Evolutionary conservation across 1,140 invertebrate genomes (phyloP).

Genomic region (Parasteatoda tepidariorum): DNA sequence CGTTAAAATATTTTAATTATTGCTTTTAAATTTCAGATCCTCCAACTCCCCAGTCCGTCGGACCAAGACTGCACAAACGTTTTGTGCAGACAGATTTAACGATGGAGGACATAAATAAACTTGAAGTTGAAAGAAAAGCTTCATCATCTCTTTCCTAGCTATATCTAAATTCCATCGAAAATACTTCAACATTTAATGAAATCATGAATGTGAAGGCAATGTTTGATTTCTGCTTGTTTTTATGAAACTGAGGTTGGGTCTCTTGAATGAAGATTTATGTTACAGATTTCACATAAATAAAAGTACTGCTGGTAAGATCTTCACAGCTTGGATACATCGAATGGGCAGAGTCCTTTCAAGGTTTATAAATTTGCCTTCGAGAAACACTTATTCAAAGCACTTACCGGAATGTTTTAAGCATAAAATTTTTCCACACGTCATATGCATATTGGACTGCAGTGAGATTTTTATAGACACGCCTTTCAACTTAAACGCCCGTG

Average conservation of each 20-base stretch:
- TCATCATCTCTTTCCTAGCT: too few relatives aligned
- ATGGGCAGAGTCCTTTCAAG: background rate
- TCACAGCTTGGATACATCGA: background rate
- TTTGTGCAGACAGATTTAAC: too few relatives aligned
- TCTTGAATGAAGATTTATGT: background rate
- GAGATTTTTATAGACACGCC: background rate
- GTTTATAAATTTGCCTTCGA: background rate
- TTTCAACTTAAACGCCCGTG: background rate
- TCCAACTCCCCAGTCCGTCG: too few relatives aligned
- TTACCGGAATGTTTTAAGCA: too few relatives aligned
- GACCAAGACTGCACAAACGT: too few relatives aligned
- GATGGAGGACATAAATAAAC: too few relatives aligned
- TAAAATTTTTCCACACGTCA: background rate
- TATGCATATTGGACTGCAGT: background rate
- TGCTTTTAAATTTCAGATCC: too few relatives aligned
- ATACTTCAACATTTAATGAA: too few relatives aligned
- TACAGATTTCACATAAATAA: background rate
- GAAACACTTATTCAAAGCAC: background rate
- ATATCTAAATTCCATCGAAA: too few relatives aligned
- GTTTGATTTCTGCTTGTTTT: background rate
- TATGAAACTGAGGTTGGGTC: background rate
- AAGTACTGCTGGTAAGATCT: background rate
- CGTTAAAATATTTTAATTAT: too few relatives aligned
- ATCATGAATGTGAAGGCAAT: too few relatives aligned
- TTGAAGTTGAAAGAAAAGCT: too few relatives aligned